These are phyloP conservation scores for Macaca nemestrina DNA, from an alignment of 2,113 vertebrate genomes.

Conservation along the genomic window DNA sequence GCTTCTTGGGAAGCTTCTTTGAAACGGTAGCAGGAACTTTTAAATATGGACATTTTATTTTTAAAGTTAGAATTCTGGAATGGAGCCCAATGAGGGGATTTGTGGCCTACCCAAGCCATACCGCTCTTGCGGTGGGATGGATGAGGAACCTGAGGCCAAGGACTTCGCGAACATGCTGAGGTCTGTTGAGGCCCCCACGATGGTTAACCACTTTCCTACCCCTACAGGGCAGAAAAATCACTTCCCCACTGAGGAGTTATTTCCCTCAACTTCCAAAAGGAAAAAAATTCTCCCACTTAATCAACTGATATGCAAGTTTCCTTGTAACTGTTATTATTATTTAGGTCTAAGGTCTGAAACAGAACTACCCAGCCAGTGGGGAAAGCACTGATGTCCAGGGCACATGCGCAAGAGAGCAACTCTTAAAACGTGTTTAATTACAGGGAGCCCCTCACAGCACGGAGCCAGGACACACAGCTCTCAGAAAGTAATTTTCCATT, in stretches of 20 bases:
- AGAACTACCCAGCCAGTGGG: conserved; percentile 22
- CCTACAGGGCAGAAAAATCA: background rate
- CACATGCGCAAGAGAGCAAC: conserved; percentile 10
- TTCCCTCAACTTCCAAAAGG: background rate
- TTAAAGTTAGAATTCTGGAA: background rate
- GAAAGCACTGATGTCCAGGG: conserved; percentile 48
- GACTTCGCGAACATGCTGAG: background rate
- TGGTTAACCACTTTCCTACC: background rate
- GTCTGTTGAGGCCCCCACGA: background rate
- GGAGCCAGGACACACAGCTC: conserved; percentile 39
- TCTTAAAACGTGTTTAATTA: conserved; percentile 72
- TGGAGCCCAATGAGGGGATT: background rate
- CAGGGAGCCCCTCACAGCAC: conserved; percentile 42
- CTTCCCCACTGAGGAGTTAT: background rate
- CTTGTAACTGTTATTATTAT: conserved; percentile 1
- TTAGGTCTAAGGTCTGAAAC: conserved; percentile 28
- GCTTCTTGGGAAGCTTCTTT: background rate
- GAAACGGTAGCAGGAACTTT: background rate
- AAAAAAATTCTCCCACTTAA: background rate
- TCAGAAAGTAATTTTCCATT: conserved; percentile 73
- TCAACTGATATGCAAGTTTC: background rate
- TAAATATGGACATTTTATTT: background rate
- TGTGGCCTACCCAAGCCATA: background rate
- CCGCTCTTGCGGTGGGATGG: rapidly evolving
- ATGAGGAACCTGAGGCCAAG: background rate